These are phyloP conservation scores for Monomorium pharaonis DNA, from an alignment of 1,140 invertebrate species.

Conservation along the genomic window DNA sequence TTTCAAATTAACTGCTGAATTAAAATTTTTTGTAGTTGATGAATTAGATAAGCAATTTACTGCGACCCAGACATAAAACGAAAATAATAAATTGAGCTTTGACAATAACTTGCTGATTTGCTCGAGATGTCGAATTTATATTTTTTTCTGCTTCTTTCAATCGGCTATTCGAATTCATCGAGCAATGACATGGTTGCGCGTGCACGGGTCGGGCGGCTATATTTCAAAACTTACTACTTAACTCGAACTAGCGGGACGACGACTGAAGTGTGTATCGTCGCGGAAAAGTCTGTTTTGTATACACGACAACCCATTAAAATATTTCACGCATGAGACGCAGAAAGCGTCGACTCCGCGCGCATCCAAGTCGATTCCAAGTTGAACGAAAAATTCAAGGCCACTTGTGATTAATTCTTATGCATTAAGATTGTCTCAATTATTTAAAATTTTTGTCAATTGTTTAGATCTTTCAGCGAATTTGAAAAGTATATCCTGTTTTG, in stretches of 20 bases:
- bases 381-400: not conserved
- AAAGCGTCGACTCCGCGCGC: constrained; percentile 9
- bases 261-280: constrained; percentile 5
- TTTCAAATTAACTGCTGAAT: not conserved
- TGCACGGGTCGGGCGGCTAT: constrained; percentile 46
- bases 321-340: constrained; percentile 58
- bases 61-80: not conserved
- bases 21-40: not conserved
- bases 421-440: not conserved
- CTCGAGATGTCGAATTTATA: not conserved
- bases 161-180: constrained; percentile 6
- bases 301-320: constrained; percentile 58
- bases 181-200: not conserved
- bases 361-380: not conserved
- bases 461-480: not conserved
- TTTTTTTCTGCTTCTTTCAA: not conserved
- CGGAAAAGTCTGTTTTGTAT: constrained; percentile 55
- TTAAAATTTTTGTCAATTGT: not conserved
- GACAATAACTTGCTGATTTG: not conserved
- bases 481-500: not conserved
- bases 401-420: not conserved
- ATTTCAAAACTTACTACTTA: constrained; percentile 80
- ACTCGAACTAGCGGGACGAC: constrained; percentile 63
- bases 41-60: not conserved
- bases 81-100: not conserved